phyloP scores from a whole-genome alignment of 35 echinoderm and acorn worm species.

The Amphiura filiformis region DNA sequence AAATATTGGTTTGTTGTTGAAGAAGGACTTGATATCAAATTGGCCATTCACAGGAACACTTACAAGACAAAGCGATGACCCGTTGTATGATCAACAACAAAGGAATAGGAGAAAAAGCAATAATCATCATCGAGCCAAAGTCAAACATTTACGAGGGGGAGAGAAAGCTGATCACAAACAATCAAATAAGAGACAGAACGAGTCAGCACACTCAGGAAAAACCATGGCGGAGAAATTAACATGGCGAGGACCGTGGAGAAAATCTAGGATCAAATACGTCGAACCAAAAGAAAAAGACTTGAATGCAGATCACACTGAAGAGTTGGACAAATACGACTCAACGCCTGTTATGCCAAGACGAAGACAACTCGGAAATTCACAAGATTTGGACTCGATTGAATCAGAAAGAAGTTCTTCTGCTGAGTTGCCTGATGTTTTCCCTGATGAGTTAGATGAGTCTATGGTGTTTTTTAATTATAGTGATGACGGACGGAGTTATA shows the following conservation, averaged over 20 bases:
- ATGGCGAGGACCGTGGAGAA: not conserved
- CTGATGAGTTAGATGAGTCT: not conserved
- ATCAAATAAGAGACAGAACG: not conserved
- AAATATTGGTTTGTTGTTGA: not conserved
- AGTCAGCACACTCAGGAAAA: not conserved
- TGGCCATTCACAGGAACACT: conserved; percentile 7
- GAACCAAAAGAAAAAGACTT: not conserved
- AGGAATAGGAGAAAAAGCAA: not conserved
- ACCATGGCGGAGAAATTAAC: not conserved
- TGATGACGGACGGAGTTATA: conserved; percentile 11
- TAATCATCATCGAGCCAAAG: not conserved
- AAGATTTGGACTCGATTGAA: conserved; percentile 10
- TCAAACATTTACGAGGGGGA: not conserved
- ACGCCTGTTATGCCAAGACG: not conserved
- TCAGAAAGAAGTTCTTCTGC: not conserved
- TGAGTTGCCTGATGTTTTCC: not conserved
- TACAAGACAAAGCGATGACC: conserved; percentile 23
- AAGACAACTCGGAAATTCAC: not conserved
- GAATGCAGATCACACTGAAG: not conserved
- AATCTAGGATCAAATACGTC: not conserved
- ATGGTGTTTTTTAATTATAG: conserved; percentile 26
- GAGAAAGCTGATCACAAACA: not conserved
- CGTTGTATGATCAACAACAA: not conserved
- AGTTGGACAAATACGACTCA: not conserved
- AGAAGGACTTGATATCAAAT: not conserved